Conservation (phyloP, 1,140 invertebrate genomes). For the Drosophila miranda region DNA sequence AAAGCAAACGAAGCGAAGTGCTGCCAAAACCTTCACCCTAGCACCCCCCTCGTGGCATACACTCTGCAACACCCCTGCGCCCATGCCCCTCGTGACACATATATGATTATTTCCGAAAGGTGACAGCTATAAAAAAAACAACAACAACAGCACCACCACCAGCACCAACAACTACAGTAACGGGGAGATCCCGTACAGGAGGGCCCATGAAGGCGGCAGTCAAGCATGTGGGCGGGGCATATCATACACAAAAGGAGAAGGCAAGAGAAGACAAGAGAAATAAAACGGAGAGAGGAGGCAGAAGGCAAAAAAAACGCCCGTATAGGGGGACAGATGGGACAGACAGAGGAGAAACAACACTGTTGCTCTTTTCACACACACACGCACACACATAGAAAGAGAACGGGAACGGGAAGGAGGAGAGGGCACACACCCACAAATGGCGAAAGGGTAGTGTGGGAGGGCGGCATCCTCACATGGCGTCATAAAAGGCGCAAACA, state of each 20-base stretch:
- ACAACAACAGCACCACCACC: background rate
- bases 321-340: no score
- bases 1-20: conserved; percentile 78
- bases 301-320: background rate
- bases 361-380: conserved; percentile 71
- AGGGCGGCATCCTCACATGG: conserved; percentile 1
- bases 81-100: conserved; percentile 64
- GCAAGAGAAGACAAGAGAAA: conserved; percentile 59
- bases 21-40: conserved; percentile 36
- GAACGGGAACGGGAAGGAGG: background rate
- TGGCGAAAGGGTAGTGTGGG: conserved; percentile 2
- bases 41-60: background rate
- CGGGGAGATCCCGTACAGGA: conserved; percentile 29
- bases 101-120: conserved; percentile 81
- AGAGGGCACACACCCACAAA: conserved; percentile 23
- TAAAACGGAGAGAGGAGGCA: conserved; percentile 7
- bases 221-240: no score
- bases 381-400: conserved; percentile 19
- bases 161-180: conserved; percentile 4
- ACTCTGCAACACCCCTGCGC: no score
- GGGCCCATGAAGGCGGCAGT: no score
- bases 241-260: conserved; percentile 46
- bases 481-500: background rate
- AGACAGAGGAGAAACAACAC: conserved; percentile 52
- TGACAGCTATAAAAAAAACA: conserved; percentile 74